Base-by-base conservation (phyloP, 1,140 invertebrate genomes). In the Conopomorpha cramerella region DNA sequence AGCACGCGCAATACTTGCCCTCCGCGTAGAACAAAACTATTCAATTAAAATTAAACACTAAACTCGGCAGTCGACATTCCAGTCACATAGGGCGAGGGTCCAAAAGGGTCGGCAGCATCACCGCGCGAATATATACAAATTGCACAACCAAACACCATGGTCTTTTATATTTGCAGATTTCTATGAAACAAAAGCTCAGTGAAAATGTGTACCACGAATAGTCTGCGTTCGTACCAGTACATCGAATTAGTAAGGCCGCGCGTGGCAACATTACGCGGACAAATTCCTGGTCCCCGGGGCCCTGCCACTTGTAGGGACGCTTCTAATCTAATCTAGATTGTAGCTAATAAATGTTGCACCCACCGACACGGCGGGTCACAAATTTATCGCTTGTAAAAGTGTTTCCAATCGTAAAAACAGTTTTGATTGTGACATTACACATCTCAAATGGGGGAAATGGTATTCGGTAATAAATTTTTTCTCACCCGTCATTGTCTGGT, bases 351-450 rank as follows among this genome's bases (percentile, higher is more conserved):
- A 74, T 74, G 66, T 74, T 66, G 57, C 61, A 65, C 40, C 49
- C 54, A 51, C 46, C 49, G 60, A 59, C 56, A n/a, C n/a, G n/a
- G 51, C 59, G 53, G 55, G 46, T 50, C 49, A 56, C 52, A 60
- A 51, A 70, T 74, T 71, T 74, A 71, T 74, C 55, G 70, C 66
- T 65, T 71, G 66, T 70, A 71, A 74, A 74, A 71, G 62, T 74
- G 66, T 71, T 67, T 71, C 65, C 66, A 71, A 74, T 74, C 60
- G 66, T 45, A 54, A 61, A 58, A 62, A 70, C 68, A 62, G 61
- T 53, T 49, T 43, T 57, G 56, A 23, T 23, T 23, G 53, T 65
- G 56, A 63, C 62, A 51, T 49, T 37, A 43, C n/a, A n/a, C n/a
- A 50, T 41, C 41, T 53, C 60, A 43, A 51, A 44, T 49, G 60